Percentiles rank a stretch among this genome's conserved stretches.
Conservation (phyloP, 2,797 vertebrate genomes). For the Gouania willdenowi region DNA sequence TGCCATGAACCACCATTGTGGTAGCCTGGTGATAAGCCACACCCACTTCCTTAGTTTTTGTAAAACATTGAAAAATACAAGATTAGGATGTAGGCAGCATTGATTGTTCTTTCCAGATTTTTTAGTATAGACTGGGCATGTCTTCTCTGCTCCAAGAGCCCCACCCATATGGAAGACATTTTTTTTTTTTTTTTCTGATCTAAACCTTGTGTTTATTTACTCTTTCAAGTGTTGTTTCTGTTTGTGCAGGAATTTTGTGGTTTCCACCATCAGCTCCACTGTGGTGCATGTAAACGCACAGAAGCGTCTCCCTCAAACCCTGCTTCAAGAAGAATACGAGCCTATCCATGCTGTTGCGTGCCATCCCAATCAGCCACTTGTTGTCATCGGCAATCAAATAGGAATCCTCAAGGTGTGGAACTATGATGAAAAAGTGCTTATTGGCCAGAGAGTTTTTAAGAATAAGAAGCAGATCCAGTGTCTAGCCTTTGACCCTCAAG, state of each 20-base stretch:
- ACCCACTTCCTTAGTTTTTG: no score
- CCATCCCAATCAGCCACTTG: conserved; percentile 75
- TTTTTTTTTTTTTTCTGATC: no score
- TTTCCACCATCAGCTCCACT: conserved; percentile 76
- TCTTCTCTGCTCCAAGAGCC: no score
- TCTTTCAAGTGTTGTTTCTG: no score
- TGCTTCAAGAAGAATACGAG: conserved; percentile 73
- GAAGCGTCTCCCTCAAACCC: conserved; percentile 52
- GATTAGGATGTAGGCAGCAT: no score
- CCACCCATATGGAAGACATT: no score
- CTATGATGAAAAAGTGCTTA: conserved; percentile 65
- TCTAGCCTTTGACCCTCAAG: conserved; percentile 83
- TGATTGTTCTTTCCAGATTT: no score
- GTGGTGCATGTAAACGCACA: conserved; percentile 77
- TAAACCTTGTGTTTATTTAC: no score
- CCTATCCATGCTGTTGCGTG: conserved; percentile 81
- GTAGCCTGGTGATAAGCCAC: no score
- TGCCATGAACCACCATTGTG: no score
- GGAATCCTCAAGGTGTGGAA: conserved; percentile 87
- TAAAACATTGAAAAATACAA: no score
- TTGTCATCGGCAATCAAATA: conserved; percentile 78
- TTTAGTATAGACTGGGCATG: no score
- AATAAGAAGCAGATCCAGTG: conserved; percentile 74
- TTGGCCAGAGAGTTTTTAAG: conserved; percentile 77
- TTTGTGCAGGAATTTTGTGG: conserved; percentile 83